phyloP scores from a whole-genome alignment of 2,113 vertebrate genomes.

The Prionailurus viverrinus region DNA sequence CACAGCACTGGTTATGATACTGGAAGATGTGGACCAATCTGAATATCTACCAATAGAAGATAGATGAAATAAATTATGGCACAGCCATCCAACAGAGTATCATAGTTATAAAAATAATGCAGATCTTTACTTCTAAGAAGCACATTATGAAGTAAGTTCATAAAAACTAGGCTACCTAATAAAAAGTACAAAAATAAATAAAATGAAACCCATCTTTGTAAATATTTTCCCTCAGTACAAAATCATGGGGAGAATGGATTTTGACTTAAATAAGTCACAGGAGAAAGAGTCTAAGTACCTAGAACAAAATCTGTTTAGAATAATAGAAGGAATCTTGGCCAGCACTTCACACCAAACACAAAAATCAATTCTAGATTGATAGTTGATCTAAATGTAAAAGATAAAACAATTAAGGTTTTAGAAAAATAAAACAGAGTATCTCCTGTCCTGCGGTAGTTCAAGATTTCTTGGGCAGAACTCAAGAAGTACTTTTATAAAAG shows the following conservation, averaged over 20 bases:
- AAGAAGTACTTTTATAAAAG: not conserved
- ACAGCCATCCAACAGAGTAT: not conserved
- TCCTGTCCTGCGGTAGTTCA: not conserved
- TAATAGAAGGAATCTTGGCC: not conserved
- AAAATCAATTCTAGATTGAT: not conserved
- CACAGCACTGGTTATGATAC: not conserved
- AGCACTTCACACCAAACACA: not conserved
- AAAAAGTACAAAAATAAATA: not conserved
- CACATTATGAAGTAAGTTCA: not conserved
- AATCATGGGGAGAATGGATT: not conserved
- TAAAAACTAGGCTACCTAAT: not conserved
- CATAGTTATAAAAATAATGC: not conserved
- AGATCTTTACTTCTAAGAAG: not conserved
- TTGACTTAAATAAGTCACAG: not conserved
- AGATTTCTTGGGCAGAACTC: not conserved
- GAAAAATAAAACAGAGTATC: not conserved
- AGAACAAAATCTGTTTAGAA: not conserved
- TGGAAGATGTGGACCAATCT: not conserved
- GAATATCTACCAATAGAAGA: not conserved
- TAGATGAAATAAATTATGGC: not conserved
- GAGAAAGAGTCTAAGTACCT: not conserved
- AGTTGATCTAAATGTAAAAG: not conserved
- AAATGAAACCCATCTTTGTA: not conserved
- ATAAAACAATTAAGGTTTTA: not conserved
- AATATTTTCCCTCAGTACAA: not conserved